Conservation (phyloP, 2,888 invertebrate genomes). For the Tinea pellionella region DNA sequence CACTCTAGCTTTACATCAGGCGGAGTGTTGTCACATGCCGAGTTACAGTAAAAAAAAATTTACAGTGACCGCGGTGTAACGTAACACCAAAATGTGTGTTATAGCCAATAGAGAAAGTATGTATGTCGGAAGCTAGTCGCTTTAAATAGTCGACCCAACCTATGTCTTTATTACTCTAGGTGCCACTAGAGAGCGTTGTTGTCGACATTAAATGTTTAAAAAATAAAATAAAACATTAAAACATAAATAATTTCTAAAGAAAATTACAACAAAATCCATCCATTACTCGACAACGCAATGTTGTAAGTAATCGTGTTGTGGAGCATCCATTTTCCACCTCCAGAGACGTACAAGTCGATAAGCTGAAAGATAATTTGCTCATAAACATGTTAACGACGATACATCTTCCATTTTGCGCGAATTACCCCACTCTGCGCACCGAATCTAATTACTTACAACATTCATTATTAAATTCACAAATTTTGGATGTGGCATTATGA, state of each 20-base stretch:
- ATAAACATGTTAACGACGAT: slow-evolving; percentile 49
- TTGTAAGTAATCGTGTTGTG: not conserved
- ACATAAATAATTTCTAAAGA: not conserved
- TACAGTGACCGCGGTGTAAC: too few relatives aligned
- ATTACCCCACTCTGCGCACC: slow-evolving; percentile 55
- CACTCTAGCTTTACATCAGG: too few relatives aligned
- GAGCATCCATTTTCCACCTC: slow-evolving; percentile 2
- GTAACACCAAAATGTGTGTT: too few relatives aligned
- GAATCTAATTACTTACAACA: slow-evolving; percentile 53
- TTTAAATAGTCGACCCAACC: too few relatives aligned
- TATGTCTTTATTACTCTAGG: too few relatives aligned
- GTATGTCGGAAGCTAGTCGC: too few relatives aligned
- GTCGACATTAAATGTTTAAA: too few relatives aligned
- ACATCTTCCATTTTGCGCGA: slow-evolving; percentile 56
- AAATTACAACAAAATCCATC: not conserved
- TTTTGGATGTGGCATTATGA: not conserved
- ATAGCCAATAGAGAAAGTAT: too few relatives aligned
- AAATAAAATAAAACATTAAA: too few relatives aligned
- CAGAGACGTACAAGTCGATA: slow-evolving; percentile 18
- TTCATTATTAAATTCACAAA: slow-evolving; percentile 22
- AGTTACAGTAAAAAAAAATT: too few relatives aligned
- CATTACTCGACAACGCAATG: not conserved
- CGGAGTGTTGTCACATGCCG: too few relatives aligned
- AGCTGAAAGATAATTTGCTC: slow-evolving; percentile 37
- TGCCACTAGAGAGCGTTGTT: too few relatives aligned